Evolutionary conservation across 2,888 invertebrate species (phyloP).

Genomic region (Idaea biselata): DNA sequence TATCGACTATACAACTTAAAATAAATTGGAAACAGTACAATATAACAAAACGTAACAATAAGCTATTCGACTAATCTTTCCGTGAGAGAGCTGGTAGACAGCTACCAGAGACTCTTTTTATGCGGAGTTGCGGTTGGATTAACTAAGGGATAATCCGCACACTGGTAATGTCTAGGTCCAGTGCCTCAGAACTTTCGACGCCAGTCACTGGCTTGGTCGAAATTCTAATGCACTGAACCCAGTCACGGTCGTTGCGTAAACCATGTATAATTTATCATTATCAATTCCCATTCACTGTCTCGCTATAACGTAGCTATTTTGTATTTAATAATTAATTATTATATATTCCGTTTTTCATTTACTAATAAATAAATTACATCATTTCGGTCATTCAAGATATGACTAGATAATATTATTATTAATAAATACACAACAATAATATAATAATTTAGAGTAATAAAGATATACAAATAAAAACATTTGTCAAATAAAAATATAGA

Average conservation of each 20-base stretch:
- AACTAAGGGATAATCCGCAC: too few species aligned
- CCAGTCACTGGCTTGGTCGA: too few species aligned
- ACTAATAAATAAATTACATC: conserved; percentile 39
- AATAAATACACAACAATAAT: conserved; percentile 56
- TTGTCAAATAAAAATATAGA: conserved; percentile 56
- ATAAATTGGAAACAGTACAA: conserved; percentile 34
- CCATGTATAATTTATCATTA: conserved; percentile 35
- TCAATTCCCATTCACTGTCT: conserved; percentile 63
- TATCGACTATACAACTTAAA: conserved; percentile 51
- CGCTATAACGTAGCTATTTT: conserved; percentile 28
- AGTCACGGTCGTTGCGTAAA: too few species aligned
- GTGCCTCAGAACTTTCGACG: too few species aligned
- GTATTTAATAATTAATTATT: conserved; percentile 37
- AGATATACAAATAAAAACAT: conserved; percentile 52
- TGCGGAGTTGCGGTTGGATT: conserved; percentile 6
- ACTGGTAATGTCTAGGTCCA: too few species aligned
- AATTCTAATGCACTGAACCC: too few species aligned
- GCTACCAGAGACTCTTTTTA: background rate
- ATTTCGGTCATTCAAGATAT: conserved; percentile 65
- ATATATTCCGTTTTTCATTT: conserved; percentile 42
- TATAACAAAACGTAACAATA: conserved; percentile 7
- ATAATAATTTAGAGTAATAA: conserved; percentile 56
- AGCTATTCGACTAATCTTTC: background rate
- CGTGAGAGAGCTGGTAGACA: background rate
- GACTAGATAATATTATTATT: conserved; percentile 48